Percentiles rank a stretch among this genome's conserved stretches.
phyloP scores from a whole-genome alignment of 2,113 vertebrate species.

The Heterotilapia buettikoferi region DNA sequence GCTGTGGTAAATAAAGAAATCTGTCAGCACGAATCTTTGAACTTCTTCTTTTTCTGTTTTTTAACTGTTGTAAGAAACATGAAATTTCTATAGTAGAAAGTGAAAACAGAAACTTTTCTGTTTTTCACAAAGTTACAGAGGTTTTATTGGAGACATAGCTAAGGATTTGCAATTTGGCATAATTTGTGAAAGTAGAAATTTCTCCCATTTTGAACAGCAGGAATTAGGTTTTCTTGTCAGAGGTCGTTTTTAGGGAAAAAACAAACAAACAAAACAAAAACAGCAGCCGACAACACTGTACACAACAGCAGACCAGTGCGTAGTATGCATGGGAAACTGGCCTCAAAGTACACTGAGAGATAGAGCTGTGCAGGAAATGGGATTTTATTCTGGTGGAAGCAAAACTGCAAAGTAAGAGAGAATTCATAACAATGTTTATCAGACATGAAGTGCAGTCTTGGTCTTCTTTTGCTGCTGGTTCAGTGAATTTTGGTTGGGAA shows the following conservation, averaged over 20 bases:
- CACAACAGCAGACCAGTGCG: not conserved
- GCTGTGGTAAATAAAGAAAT: not conserved
- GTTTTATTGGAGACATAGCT: not conserved
- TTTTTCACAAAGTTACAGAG: not conserved
- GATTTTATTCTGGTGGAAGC: not conserved
- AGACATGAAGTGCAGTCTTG: not conserved
- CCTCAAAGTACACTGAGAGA: not conserved
- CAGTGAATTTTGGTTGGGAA: not conserved
- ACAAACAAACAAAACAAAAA: not conserved
- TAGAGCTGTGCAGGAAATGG: not conserved
- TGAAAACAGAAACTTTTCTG: not conserved
- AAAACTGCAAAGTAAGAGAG: not conserved
- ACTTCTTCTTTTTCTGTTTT: not conserved
- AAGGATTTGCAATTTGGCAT: not conserved
- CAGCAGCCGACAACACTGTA: fast-evolving
- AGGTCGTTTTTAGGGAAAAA: not conserved
- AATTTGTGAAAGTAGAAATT: not conserved
- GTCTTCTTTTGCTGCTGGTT: not conserved
- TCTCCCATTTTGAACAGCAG: not conserved
- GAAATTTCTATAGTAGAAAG: not conserved
- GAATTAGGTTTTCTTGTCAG: not conserved
- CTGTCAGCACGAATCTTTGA: not conserved
- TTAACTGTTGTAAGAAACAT: not conserved
- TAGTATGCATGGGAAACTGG: not conserved
- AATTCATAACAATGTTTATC: not conserved